Conservation (phyloP, 2,113 vertebrate genomes). For the Cnemophilus loriae region DNA sequence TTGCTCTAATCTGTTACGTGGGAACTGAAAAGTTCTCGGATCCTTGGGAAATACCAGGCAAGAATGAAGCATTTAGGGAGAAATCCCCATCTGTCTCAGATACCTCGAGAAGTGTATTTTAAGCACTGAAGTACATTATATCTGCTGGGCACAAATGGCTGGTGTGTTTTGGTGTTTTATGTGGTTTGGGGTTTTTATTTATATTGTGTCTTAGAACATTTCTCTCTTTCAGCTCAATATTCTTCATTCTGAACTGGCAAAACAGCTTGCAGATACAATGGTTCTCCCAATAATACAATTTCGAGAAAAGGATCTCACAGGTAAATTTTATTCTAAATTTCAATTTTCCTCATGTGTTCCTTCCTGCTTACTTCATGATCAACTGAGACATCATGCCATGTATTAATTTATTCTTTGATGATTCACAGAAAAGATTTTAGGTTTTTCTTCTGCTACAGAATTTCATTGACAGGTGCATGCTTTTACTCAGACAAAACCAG, state of each 20-base stretch:
- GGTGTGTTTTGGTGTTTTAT: background rate
- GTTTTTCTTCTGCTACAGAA: background rate
- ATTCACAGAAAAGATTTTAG: background rate
- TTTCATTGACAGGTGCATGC: background rate
- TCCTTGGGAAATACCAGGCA: background rate
- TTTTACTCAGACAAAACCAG: background rate
- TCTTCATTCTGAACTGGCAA: constrained; percentile 88
- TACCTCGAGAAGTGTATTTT: background rate
- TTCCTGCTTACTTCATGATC: background rate
- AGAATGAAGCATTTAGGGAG: background rate
- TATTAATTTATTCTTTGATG: background rate
- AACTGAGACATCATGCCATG: background rate
- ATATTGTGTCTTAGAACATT: background rate
- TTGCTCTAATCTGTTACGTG: background rate
- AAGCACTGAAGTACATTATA: background rate
- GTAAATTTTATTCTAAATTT: constrained; percentile 64
- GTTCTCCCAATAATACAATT: constrained; percentile 94
- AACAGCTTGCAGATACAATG: constrained; percentile 93
- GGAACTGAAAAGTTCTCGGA: background rate
- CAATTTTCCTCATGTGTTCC: background rate
- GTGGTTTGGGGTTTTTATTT: background rate
- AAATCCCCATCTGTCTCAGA: background rate
- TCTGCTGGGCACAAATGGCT: background rate
- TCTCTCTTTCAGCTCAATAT: constrained; percentile 83
- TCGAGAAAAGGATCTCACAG: constrained; percentile 96